Conservation (phyloP, 2,113 vertebrate species). For the Proteles cristata region DNA sequence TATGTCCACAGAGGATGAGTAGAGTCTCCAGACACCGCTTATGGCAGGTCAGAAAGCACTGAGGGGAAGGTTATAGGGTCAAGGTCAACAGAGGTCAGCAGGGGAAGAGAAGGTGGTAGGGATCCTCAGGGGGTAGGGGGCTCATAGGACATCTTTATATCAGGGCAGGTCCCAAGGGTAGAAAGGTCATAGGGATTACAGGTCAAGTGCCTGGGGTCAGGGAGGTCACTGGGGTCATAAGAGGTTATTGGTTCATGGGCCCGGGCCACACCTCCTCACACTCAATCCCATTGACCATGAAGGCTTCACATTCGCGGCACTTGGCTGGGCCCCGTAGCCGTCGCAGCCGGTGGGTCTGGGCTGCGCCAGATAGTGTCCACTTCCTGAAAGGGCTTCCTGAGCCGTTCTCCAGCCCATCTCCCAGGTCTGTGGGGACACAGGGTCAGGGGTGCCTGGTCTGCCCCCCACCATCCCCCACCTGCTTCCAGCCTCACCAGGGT, state of each 20-base stretch:
- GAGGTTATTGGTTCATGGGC: not conserved
- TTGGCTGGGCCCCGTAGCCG: conserved; percentile 92
- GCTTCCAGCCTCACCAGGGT: conserved; percentile 76
- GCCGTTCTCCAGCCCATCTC: conserved; percentile 85
- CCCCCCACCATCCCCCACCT: not conserved
- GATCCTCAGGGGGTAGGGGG: not conserved
- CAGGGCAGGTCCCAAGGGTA: not conserved
- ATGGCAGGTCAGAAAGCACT: conserved; percentile 94
- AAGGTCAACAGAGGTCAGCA: not conserved
- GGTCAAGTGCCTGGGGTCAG: not conserved
- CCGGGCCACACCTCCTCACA: conserved; percentile 92
- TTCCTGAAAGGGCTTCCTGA: conserved; percentile 80
- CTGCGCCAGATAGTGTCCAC: conserved; percentile 87
- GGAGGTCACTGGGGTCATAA: not conserved
- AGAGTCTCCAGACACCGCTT: conserved; percentile 95
- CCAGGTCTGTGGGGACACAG: conserved; percentile 81
- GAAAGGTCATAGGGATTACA: not conserved
- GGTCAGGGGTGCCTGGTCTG: not conserved
- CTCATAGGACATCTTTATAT: not conserved
- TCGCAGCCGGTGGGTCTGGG: conserved; percentile 91
- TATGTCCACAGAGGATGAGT: conserved; percentile 91
- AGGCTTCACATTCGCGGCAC: conserved; percentile 95
- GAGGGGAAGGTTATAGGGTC: not conserved
- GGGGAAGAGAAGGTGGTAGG: not conserved
- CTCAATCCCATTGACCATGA: conserved; percentile 94